A percentile compares a stretch with the other conserved stretches of the same genome.
phyloP scores from a whole-genome alignment of 2,797 vertebrate species.

The Hapalemur alaotrensis region DNA sequence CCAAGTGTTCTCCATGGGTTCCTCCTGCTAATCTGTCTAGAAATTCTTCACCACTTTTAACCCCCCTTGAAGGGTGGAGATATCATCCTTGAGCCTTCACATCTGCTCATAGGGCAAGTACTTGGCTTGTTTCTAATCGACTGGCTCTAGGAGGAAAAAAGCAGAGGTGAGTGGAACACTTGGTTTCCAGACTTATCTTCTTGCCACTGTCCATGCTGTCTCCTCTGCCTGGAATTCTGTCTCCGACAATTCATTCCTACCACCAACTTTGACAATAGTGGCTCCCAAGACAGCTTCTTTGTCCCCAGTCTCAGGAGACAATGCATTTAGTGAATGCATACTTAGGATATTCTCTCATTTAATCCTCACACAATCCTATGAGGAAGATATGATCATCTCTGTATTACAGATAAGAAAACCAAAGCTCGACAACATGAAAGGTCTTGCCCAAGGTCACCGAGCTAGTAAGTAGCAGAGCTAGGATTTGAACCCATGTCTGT shows the following conservation, averaged over 20 bases:
- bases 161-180: background rate
- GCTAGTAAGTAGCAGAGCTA: background rate
- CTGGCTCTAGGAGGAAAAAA: background rate
- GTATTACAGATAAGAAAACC: background rate
- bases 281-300: background rate
- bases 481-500: slow-evolving; percentile 45
- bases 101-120: background rate
- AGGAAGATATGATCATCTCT: background rate
- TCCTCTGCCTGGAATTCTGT: background rate
- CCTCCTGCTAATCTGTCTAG: background rate
- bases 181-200: background rate
- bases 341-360: background rate
- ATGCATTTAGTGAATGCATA: background rate
- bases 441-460: background rate
- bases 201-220: background rate
- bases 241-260: background rate
- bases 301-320: background rate
- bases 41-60: background rate
- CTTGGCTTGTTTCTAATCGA: background rate
- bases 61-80: background rate
- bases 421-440: background rate
- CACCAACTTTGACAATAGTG: background rate
- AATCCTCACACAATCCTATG: background rate
- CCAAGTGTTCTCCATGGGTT: background rate
- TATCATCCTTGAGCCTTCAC: background rate